Percentiles rank a stretch among this genome's conserved stretches.
Conservation (phyloP, 2,797 vertebrate genomes). For the Percopsis omiscomaycus region DNA sequence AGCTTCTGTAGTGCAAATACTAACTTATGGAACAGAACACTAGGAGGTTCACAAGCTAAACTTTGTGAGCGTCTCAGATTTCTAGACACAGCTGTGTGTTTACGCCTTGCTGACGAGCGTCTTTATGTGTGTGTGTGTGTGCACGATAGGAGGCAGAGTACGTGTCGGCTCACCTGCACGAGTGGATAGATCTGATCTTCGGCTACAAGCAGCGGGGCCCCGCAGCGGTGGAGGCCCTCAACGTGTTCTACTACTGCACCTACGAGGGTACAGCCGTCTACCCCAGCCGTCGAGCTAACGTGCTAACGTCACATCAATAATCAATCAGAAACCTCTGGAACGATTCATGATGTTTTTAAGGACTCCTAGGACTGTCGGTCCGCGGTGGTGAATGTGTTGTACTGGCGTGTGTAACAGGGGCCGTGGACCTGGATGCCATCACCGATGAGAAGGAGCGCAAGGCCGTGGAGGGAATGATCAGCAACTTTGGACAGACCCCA, state of each 20-base stretch:
- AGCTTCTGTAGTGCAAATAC: too few relatives aligned
- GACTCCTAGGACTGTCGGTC: too few relatives aligned
- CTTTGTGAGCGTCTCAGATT: not conserved
- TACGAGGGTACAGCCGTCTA: conserved; percentile 58
- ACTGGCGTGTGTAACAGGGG: conserved; percentile 74
- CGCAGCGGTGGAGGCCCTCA: conserved; percentile 91
- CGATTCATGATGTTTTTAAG: not conserved
- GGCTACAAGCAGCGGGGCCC: conserved; percentile 93
- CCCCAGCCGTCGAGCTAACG: not conserved
- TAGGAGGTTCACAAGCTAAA: too few relatives aligned
- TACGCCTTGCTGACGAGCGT: not conserved
- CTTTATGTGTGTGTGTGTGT: conserved; percentile 9
- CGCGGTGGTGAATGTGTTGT: not conserved
- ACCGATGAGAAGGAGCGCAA: conserved; percentile 96
- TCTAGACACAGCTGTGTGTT: not conserved
- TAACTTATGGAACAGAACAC: too few relatives aligned
- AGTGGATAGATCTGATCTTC: conserved; percentile 97
- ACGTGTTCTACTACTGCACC: conserved; percentile 96
- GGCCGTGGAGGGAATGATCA: conserved; percentile 97
- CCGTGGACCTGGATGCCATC: conserved; percentile 94
- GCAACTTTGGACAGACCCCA: conserved; percentile 96
- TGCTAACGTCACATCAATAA: too few relatives aligned
- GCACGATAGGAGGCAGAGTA: conserved; percentile 87
- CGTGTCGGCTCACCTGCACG: conserved; percentile 92
- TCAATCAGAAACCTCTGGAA: too few relatives aligned